phyloP scores from a whole-genome alignment of 1,140 invertebrate species.

The Rhyzopertha dominica region DNA sequence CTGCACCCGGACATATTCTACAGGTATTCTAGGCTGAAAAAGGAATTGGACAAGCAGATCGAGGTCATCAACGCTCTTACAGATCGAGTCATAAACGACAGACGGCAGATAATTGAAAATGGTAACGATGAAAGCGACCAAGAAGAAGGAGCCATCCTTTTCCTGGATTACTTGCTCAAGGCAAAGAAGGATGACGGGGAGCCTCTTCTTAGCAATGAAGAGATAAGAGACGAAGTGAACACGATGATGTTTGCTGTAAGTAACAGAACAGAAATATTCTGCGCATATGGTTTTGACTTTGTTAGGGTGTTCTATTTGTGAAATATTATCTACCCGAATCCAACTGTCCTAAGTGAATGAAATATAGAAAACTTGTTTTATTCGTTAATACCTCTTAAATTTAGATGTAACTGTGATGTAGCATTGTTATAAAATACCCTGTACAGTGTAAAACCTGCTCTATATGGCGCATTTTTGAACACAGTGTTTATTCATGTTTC shows the following conservation, averaged over 20 bases:
- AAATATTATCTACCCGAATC: not conserved
- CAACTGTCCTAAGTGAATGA: not conserved
- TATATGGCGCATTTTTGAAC: not conserved
- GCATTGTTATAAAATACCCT: not conserved
- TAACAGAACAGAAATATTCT: not conserved
- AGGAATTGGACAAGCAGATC: constrained; percentile 65
- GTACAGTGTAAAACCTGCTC: not conserved
- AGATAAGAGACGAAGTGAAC: constrained; percentile 56
- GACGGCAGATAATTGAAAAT: constrained; percentile 9
- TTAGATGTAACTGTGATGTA: not conserved
- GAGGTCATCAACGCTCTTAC: constrained; percentile 41
- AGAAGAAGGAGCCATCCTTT: constrained; percentile 29
- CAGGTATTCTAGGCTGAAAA: constrained; percentile 23
- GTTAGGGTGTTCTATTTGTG: not conserved
- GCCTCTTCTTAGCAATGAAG: constrained; percentile 48
- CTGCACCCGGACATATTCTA: constrained; percentile 20
- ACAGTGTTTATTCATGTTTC: constrained; percentile 8
- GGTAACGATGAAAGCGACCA: constrained; percentile 3
- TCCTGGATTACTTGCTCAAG: constrained; percentile 59
- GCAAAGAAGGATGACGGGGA: constrained; percentile 42
- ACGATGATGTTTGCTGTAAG: constrained; percentile 61
- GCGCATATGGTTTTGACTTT: not conserved
- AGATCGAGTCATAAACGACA: constrained; percentile 21
- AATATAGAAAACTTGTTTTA: not conserved
- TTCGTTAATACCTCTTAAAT: not conserved